phyloP scores from a whole-genome alignment of 2,888 invertebrate genomes.

The Helicoverpa assulta region DNA sequence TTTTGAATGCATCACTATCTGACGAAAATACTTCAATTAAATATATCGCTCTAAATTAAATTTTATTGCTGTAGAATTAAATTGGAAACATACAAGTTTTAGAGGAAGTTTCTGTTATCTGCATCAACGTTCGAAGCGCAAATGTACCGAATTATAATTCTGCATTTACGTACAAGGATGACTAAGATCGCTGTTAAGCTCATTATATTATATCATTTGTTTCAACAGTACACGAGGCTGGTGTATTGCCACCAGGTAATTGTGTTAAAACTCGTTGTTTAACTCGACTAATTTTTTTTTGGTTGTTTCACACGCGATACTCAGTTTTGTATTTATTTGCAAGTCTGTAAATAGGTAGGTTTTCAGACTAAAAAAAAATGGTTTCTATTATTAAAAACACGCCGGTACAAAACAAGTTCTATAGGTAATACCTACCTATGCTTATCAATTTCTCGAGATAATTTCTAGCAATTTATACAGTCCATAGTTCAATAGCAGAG shows the following conservation, averaged over 20 bases:
- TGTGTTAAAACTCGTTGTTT: slow-evolving; percentile 19
- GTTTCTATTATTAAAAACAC: too few species aligned
- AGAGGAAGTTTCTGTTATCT: slow-evolving; percentile 41
- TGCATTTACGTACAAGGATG: slow-evolving; percentile 30
- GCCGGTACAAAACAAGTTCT: neutral
- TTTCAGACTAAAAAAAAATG: neutral
- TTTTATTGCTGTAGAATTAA: neutral
- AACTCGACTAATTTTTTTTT: slow-evolving; percentile 19
- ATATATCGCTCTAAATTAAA: neutral
- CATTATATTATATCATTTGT: slow-evolving; percentile 17
- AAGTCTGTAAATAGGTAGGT: neutral
- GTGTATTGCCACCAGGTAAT: slow-evolving; percentile 18
- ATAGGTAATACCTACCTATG: neutral
- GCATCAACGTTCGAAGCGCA: slow-evolving; percentile 31
- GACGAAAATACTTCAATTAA: neutral
- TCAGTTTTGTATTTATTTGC: slow-evolving; percentile 20
- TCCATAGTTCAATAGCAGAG: slow-evolving; percentile 19
- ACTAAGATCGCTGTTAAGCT: slow-evolving; percentile 18
- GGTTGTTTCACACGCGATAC: slow-evolving; percentile 21
- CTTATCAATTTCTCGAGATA: slow-evolving; percentile 13
- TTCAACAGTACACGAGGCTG: slow-evolving; percentile 23
- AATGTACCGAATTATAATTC: slow-evolving; percentile 21
- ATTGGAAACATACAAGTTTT: neutral
- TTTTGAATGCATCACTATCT: neutral
- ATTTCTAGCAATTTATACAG: slow-evolving; percentile 22